phyloP scores from a whole-genome alignment of 2,113 vertebrate genomes.

The Psettodes erumei region DNA sequence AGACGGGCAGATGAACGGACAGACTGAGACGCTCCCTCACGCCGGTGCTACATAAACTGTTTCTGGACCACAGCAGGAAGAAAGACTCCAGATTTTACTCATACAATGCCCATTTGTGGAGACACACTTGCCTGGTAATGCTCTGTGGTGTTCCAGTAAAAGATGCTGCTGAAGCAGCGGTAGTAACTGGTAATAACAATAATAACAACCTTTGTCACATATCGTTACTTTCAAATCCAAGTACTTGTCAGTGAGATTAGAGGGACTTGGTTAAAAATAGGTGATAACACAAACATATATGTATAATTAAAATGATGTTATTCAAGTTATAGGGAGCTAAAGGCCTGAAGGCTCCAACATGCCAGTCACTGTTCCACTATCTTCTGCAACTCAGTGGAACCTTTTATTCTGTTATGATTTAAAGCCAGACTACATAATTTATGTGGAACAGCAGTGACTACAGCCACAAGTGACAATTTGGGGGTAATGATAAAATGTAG shows the following conservation, averaged over 20 bases:
- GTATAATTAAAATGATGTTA: not conserved
- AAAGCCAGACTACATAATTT: no score
- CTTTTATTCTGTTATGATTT: no score
- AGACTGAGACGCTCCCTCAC: constrained; percentile 30
- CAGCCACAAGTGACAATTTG: not conserved
- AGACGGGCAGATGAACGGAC: constrained; percentile 30
- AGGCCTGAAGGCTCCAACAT: not conserved
- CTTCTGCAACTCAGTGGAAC: no score
- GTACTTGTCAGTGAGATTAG: not conserved
- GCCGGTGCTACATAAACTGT: constrained; percentile 40
- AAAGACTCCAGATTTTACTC: constrained; percentile 35
- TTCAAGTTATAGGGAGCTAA: not conserved
- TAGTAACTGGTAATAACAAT: no score
- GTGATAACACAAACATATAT: not conserved
- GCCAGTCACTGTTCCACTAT: not conserved
- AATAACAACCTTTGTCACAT: not conserved
- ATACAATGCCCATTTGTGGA: constrained; percentile 21
- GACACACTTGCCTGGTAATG: not conserved
- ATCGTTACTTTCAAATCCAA: not conserved
- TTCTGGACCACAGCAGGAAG: constrained; percentile 44
- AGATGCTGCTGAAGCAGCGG: not conserved
- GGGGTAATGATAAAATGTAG: not conserved
- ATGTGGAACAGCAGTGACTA: not conserved
- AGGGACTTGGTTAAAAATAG: not conserved
- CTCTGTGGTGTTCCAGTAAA: not conserved